phyloP scores from a whole-genome alignment of 2,113 vertebrate genomes.

The Eclectus roratus region DNA sequence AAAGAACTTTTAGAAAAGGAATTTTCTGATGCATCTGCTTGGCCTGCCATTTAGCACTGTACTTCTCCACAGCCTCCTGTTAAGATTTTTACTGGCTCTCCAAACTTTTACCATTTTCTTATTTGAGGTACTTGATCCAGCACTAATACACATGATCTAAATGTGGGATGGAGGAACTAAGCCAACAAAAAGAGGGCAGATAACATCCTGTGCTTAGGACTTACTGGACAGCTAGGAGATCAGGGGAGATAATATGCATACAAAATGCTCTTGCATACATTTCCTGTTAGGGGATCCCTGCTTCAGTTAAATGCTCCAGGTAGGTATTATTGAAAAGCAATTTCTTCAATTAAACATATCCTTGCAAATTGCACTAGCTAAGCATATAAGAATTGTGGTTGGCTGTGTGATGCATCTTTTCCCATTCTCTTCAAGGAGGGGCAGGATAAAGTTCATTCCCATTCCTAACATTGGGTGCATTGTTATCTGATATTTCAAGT shows the following conservation, averaged over 20 bases:
- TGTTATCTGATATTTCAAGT: background rate
- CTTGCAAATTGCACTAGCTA: background rate
- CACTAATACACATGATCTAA: background rate
- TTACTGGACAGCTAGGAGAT: background rate
- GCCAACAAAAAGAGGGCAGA: background rate
- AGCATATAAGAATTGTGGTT: background rate
- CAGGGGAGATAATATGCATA: background rate
- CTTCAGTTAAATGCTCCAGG: background rate
- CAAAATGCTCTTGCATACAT: background rate
- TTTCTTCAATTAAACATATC: background rate
- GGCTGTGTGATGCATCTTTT: background rate
- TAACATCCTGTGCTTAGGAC: background rate
- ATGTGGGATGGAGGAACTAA: background rate
- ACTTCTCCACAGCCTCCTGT: background rate
- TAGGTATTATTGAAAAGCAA: background rate
- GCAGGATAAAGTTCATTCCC: background rate
- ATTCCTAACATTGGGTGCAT: accelerated
- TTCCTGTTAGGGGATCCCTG: background rate
- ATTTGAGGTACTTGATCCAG: background rate
- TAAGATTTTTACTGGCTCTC: background rate
- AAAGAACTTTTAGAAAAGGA: background rate
- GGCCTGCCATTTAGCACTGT: background rate
- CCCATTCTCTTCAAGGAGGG: background rate
- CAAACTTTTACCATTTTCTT: background rate
- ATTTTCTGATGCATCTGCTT: background rate